Percentiles rank a stretch among this genome's conserved stretches.
phyloP scores from a whole-genome alignment of 2,888 invertebrate species.

The Sinelater perroti region DNA sequence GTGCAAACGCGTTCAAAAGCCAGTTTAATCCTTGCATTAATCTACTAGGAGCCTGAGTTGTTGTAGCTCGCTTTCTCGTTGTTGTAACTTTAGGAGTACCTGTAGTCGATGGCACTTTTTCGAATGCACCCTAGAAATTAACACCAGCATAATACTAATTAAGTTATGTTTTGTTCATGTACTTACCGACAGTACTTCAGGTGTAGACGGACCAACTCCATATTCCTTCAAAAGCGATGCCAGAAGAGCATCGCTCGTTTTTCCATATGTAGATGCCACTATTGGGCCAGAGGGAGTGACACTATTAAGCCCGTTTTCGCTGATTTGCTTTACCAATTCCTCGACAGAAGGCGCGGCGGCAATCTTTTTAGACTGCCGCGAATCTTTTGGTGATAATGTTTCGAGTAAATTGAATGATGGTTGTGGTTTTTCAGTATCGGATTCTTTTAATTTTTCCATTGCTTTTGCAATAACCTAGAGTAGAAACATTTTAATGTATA shows the following conservation, averaged over 20 bases:
- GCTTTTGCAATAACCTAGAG: conserved; percentile 54
- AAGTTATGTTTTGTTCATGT: conserved; percentile 3
- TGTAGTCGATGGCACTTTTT: conserved; percentile 43
- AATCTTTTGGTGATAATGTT: conserved; percentile 30
- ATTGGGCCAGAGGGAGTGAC: conserved; percentile 48
- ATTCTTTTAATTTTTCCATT: conserved; percentile 49
- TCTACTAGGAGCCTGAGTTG: conserved; percentile 59
- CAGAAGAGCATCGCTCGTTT: conserved; percentile 73
- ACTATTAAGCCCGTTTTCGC: conserved; percentile 46
- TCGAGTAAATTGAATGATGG: conserved; percentile 37
- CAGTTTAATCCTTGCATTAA: conserved; percentile 58
- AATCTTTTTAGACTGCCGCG: conserved; percentile 44
- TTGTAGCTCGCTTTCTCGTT: conserved; percentile 52
- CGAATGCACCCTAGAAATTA: conserved; percentile 14
- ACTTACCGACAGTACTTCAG: conserved; percentile 69
- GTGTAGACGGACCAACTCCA: conserved; percentile 77
- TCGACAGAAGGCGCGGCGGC: conserved; percentile 36
- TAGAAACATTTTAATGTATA: no score
- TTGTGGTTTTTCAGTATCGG: not conserved
- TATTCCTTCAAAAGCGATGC: conserved; percentile 76
- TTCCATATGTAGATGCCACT: conserved; percentile 61
- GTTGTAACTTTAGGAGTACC: conserved; percentile 52
- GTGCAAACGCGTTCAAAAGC: conserved; percentile 56
- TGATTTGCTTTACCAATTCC: conserved; percentile 55
- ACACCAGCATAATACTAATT: conserved; percentile 45